Percentiles rank a stretch among this genome's conserved stretches.
These are phyloP conservation scores for Adoxophyes honmai DNA, from an alignment of 1,140 invertebrate species.

Conservation along the genomic window DNA sequence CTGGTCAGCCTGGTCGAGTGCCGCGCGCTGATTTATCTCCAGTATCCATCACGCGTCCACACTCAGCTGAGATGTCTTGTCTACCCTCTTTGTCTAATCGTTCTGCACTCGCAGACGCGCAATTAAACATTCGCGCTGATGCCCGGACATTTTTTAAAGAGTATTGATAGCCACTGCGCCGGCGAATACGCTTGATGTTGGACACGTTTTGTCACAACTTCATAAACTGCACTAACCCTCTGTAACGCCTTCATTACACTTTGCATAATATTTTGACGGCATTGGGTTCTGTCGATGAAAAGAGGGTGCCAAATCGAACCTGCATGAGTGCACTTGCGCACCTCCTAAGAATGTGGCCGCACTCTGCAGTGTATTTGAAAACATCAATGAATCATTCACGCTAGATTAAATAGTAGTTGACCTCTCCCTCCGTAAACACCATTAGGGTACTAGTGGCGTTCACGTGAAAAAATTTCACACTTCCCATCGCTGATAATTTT, in stretches of 20 bases:
- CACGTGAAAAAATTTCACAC: conserved; percentile 47
- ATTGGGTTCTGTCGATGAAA: too few species aligned
- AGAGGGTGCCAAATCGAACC: not conserved
- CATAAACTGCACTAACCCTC: not conserved
- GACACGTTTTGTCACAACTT: too few species aligned
- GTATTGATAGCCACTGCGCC: too few species aligned
- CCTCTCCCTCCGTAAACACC: conserved; percentile 62
- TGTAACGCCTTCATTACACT: too few species aligned
- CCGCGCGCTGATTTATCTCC: conserved; percentile 64
- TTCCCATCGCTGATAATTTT: conserved; percentile 25
- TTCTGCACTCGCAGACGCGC: conserved; percentile 24
- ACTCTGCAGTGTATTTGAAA: conserved; percentile 43
- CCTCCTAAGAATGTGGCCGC: not conserved
- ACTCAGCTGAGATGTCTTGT: conserved; percentile 55
- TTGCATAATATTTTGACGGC: too few species aligned
- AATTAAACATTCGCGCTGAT: conserved; percentile 20
- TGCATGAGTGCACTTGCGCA: not conserved
- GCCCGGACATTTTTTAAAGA: not conserved
- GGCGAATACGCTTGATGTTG: not conserved
- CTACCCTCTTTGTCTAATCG: conserved; percentile 41
- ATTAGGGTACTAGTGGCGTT: conserved; percentile 46
- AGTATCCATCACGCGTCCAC: conserved; percentile 56
- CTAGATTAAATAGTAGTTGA: conserved; percentile 73
- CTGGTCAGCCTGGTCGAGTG: conserved; percentile 54
- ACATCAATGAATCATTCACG: conserved; percentile 70